Base-by-base conservation (phyloP, 2,888 invertebrate genomes). In the Harpagoxenus sublaevis region DNA sequence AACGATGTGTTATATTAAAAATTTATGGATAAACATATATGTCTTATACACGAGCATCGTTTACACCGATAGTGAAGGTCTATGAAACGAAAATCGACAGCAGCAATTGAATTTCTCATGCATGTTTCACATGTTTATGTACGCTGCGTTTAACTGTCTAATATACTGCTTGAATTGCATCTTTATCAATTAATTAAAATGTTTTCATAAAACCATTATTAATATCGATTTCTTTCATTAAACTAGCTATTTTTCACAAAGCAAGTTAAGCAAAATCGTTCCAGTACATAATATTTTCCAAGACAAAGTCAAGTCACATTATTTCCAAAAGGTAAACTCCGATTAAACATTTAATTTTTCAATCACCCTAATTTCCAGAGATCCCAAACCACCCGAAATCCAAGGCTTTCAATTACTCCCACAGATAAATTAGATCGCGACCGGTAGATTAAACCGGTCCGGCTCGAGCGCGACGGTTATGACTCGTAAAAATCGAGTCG, bases 401-500 rank as follows among this genome's bases (percentile, higher is more conserved):
- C 48, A 48, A 35, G 39, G 74, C 74, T 60, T 81, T 81, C 79
- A 81, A 81, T 81, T 81, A 73, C 74, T 81, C 28, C 60, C 48
- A 81, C 79, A 60, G 60, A 81, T 81, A 81, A 81, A 81, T 81
- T 81, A 81, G 79, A 81, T 81, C 60, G 79, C 60, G 57, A 73
- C 18, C 60, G 73, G 74, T 28, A 81, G 79, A 81, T 81, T 81
- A 81, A 81, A 81, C 79, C 79, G 74, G 79, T 62, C 74, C 79
- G 60, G 39, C 39, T 73, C 74, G 74, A 81, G 28, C 74, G 74
- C 74, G 74, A 60, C 74, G 74, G 79, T 81, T 81, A 81, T 81
- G 79, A 81, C 79, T 81, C 79, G 79, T 81, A 81, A 81, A 81
- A 81, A 81, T 81, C 79, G 73, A 81, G 74, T 81, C 79, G 74